A percentile compares a stretch with the other conserved stretches of the same genome.
Evolutionary conservation across 1,140 invertebrate genomes (phyloP).

Genomic region (Atta colombica): DNA sequence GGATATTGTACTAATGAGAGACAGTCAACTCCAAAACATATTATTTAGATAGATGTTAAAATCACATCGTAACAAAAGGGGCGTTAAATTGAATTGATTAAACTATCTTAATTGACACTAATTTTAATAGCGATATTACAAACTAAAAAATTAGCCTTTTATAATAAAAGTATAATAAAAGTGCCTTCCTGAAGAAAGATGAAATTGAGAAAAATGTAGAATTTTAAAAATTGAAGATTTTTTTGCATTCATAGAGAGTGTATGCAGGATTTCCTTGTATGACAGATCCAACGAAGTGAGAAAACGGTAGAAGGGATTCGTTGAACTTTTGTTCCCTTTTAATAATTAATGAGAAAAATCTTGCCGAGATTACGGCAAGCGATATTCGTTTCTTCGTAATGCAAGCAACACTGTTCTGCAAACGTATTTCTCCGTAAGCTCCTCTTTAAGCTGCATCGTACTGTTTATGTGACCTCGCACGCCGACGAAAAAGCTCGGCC

Average conservation of each 20-base stretch:
- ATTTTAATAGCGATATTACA: neutral
- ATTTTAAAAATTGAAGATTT: slow-evolving; percentile 3
- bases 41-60: neutral
- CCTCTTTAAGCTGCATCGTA: slow-evolving; percentile 56
- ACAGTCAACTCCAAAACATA: neutral
- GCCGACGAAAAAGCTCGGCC: slow-evolving; percentile 58
- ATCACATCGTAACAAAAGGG: neutral
- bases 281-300: slow-evolving; percentile 1
- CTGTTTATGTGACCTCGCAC: slow-evolving; percentile 58
- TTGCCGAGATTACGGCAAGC: slow-evolving; percentile 31
- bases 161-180: neutral
- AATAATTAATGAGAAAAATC: slow-evolving; percentile 55
- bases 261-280: neutral
- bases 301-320: slow-evolving; percentile 1
- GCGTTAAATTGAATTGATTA: neutral
- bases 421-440: slow-evolving; percentile 54
- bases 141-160: neutral
- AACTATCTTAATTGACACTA: neutral
- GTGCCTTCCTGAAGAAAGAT: neutral
- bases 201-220: neutral
- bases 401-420: slow-evolving; percentile 17
- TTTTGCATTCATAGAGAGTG: neutral
- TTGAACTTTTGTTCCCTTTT: neutral
- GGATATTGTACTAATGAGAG: neutral
- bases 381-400: slow-evolving; percentile 27